Evolutionary conservation across 2,888 invertebrate species (phyloP), one percentile per base, ranked within the genome.

Genomic region (Theretra japonica): DNA sequence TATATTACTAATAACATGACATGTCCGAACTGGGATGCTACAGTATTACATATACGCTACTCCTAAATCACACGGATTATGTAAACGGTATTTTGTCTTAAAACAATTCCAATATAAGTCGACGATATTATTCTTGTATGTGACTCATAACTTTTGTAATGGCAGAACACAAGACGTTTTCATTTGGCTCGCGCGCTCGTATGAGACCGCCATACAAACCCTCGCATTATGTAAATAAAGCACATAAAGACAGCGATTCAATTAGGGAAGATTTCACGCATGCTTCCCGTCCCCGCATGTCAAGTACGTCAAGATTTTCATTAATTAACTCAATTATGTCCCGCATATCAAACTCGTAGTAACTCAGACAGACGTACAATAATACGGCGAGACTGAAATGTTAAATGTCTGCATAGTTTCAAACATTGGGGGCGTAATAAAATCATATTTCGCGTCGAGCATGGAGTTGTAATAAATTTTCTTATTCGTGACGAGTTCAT

Each of bases 241-340:
- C 78, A 82, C 79, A 83, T 83, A 86, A 85, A 84, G 83, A 82
- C 81, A 79, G 80, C 80, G 75, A 85, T 88, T 86, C 86, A 88
- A 87, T 88, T 87, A 86, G 75, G 77, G 80, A 77, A 74, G 76
- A 80, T 75, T 85, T 84, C 82, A 80, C 83, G 82, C 83, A 80
- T 77, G 75, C 70, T 28, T 70, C 72, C 62, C 72, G 48, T 65
- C 62, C 69, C 56, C 72, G 72, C 73, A 71, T 72, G 68, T 68
- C 70, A 48, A 72, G 69, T 68, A 60, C 73, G 72, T 74, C 72
- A 75, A 78, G 74, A 75, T 80, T 78, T 74, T 76, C 76, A 77
- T 75, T 75, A 76, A 76, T 79, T 77, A 77, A 80, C 77, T 77
- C 73, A 74, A 77, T 79, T 75, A 77, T 76, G 72, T 76, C 72